A percentile compares a stretch with the other conserved stretches of the same genome.
phyloP scores from a whole-genome alignment of 2,797 vertebrate species.

The Taeniopygia guttata region DNA sequence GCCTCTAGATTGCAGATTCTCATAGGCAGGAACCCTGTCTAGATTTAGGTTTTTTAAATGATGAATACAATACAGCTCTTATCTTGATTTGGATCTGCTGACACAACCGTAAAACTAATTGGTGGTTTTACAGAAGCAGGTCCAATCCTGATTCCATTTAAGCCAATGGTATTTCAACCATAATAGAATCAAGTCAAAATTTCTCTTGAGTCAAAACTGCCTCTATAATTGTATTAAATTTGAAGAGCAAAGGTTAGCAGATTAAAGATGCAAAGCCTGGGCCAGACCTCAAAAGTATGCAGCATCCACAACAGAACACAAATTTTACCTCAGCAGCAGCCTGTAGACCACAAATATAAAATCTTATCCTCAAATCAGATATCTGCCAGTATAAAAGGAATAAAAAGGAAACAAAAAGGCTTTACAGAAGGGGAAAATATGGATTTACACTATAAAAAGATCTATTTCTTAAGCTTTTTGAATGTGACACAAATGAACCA shows the following conservation, averaged over 20 bases:
- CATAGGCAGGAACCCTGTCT: neutral
- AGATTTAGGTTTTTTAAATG: neutral
- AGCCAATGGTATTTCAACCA: neutral
- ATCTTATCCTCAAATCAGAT: conserved; percentile 3
- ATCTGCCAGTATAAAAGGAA: neutral
- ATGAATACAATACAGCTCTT: neutral
- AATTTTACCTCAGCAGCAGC: neutral
- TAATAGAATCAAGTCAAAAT: conserved; percentile 2
- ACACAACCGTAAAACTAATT: conserved; percentile 27
- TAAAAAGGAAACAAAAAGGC: neutral
- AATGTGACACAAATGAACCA: neutral
- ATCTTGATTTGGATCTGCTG: conserved; percentile 31
- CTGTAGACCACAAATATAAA: neutral
- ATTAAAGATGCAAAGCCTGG: neutral
- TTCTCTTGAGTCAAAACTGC: conserved; percentile 18
- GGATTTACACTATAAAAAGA: neutral
- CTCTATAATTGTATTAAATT: neutral
- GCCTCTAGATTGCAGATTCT: neutral
- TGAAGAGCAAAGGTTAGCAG: neutral
- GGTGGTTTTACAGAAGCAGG: conserved; percentile 8
- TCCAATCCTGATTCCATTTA: conserved; percentile 5
- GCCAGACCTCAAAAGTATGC: neutral
- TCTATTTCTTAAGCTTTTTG: conserved; percentile 6
- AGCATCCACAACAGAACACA: neutral
- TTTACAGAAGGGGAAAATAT: neutral